Percentiles rank a stretch among this genome's conserved stretches.
Conservation (phyloP, 2,113 vertebrate species). For the Sialia sialis region DNA sequence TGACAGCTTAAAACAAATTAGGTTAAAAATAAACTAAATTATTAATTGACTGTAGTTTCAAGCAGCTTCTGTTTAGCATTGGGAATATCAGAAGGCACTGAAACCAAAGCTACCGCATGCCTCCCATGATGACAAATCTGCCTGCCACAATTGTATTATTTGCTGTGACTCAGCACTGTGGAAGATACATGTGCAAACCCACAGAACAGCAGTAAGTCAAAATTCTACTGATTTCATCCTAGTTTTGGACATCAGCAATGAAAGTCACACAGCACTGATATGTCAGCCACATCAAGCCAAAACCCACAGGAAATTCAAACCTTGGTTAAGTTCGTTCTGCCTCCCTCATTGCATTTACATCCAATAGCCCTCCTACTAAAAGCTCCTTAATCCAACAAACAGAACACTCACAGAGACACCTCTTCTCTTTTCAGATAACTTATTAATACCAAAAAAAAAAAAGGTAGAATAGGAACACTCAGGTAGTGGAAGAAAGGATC, state of each 20-base stretch:
- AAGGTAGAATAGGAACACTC: fast-evolving
- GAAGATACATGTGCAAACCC: fast-evolving
- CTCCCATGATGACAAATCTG: not conserved
- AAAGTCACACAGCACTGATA: not conserved
- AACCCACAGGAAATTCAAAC: not conserved
- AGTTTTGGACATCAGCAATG: not conserved
- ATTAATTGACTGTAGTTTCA: not conserved
- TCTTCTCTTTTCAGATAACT: not conserved
- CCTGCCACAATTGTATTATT: not conserved
- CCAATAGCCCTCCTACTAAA: not conserved
- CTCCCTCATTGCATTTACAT: not conserved
- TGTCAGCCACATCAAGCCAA: not conserved
- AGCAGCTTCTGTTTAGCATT: not conserved
- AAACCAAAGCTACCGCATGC: not conserved
- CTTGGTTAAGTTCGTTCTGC: fast-evolving
- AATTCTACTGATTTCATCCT: not conserved
- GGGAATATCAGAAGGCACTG: not conserved
- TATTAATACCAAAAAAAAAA: not conserved
- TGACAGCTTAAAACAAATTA: not conserved
- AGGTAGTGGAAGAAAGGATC: not conserved
- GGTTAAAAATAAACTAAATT: not conserved
- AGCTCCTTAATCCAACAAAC: not conserved
- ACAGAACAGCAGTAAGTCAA: not conserved
- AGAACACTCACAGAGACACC: not conserved
- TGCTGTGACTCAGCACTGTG: not conserved